Conservation (phyloP, 2,113 vertebrate genomes). For the Corvus moneduloides region DNA sequence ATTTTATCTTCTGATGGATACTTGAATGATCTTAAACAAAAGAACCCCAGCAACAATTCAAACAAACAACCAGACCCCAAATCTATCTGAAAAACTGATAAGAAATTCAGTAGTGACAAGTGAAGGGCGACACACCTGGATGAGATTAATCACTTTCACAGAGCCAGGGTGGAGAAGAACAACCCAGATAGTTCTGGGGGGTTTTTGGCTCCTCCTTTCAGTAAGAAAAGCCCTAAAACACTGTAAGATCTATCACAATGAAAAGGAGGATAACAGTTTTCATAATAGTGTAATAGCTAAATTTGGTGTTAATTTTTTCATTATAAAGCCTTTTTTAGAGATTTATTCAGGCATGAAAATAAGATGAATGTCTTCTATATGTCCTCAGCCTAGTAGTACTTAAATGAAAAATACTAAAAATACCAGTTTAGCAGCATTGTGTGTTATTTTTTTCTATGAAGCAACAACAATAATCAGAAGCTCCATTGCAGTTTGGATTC, state of each 20-base stretch:
- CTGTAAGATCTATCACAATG: neutral
- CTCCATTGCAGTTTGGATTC: neutral
- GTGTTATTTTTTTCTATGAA: neutral
- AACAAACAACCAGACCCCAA: neutral
- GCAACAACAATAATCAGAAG: neutral
- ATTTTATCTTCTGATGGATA: neutral
- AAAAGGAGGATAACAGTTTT: neutral
- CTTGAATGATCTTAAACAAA: neutral
- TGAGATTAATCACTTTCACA: neutral
- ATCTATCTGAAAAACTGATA: neutral
- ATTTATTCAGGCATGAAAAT: neutral
- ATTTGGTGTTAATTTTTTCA: neutral
- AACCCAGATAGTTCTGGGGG: neutral
- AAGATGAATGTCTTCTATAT: neutral
- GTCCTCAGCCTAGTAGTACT: neutral
- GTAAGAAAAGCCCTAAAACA: neutral
- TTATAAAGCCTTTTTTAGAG: neutral
- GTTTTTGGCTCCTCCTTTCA: neutral
- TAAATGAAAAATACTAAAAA: neutral
- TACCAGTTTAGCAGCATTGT: neutral
- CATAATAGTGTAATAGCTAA: neutral
- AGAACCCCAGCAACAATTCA: neutral
- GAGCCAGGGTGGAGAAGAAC: neutral
- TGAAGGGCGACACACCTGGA: neutral
- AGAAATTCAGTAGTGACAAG: neutral